Base-by-base conservation (phyloP, 2,113 vertebrate species). In the Manacus vitellinus region DNA sequence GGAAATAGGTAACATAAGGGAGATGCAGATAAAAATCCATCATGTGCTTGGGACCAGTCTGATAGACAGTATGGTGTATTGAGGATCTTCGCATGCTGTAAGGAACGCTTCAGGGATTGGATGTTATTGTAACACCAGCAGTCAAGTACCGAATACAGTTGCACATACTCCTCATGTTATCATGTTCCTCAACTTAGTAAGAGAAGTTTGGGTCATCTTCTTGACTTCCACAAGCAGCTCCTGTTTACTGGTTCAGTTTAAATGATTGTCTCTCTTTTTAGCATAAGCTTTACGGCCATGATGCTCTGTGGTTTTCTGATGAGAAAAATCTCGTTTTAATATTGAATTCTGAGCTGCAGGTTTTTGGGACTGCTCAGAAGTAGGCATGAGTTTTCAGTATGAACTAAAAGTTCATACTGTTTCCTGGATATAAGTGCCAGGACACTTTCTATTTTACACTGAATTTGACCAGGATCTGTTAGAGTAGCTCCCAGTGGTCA, bases 291-390 rank as follows among this genome's bases (percentile, higher is more conserved):
- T 90, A 51, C 59, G 46, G 19, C 37, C 0, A 0, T 43, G 24
- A 44, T 39, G 11, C 22, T 58, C 11, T 66, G 33, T 63, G 31
- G 16, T 39, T 79, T 92, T 66, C 75, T 85, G 61, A 83, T 3
- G 7, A 49, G 77, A 77, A 75, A 70, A 89, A 84, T 88, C 59
- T 94, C 89, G 2, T 76, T 95, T 96, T 79, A 67, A 82, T 95
- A n/a, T 28, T 85, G n/a, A 72, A 51, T 84, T 85, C 44, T 35
- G 39, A 61, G 16, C 35, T 79, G 65, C 4, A 3, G 3, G 19
- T 58, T 73, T 72, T 30, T 30, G 35, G 37, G 59, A 71, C 10
- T 2, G 2, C 39, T 88, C 24, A 44, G 72, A 85, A 82, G n/a
- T 47, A 76, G 46, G 25, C 63, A 11, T 28, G 16, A 67, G 28